Evolutionary conservation across 2,113 vertebrate genomes (phyloP).

Genomic region (Columbina picui): DNA sequence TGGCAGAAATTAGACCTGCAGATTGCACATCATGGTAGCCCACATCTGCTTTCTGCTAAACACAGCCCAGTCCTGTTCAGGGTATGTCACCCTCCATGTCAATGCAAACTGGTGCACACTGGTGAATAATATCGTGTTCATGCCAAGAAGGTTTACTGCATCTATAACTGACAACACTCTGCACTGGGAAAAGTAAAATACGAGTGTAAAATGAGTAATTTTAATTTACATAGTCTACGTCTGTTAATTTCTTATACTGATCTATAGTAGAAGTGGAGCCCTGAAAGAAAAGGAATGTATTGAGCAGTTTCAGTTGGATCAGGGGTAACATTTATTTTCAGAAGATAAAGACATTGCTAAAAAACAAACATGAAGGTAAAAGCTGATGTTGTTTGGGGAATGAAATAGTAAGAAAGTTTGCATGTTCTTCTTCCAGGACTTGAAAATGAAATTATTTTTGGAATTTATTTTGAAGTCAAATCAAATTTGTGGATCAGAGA

Average conservation of each 20-base stretch:
- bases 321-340: neutral
- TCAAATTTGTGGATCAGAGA: neutral
- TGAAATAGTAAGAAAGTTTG: neutral
- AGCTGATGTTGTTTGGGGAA: neutral
- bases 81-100: neutral
- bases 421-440: neutral
- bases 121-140: neutral
- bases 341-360: neutral
- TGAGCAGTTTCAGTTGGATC: neutral
- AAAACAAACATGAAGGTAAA: neutral
- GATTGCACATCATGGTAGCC: neutral
- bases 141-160: neutral
- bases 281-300: neutral
- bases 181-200: neutral
- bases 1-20: neutral
- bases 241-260: neutral
- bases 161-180: neutral
- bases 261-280: neutral
- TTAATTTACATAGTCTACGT: neutral
- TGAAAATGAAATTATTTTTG: neutral
- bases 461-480: neutral
- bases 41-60: neutral
- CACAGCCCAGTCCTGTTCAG: neutral
- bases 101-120: neutral
- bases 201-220: neutral